Evolutionary conservation across 2,797 vertebrate genomes (phyloP).

Genomic region (Cuniculus paca): DNA sequence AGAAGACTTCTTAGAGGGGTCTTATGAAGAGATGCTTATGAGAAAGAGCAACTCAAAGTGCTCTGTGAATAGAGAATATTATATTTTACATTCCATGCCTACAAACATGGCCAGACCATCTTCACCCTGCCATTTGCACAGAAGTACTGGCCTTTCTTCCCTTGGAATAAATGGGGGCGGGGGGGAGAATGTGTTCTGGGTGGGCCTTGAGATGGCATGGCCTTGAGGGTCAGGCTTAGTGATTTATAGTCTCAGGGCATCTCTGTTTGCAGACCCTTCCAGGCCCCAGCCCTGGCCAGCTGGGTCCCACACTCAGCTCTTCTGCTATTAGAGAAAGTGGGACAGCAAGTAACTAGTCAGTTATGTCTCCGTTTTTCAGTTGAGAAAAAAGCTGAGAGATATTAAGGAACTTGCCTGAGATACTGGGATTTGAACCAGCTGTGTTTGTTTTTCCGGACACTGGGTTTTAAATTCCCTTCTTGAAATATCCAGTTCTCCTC

Average conservation of each 20-base stretch:
- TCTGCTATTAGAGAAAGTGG: not conserved
- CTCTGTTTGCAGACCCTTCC: not conserved
- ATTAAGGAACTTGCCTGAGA: not conserved
- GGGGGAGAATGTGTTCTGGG: not conserved
- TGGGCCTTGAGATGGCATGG: fast-evolving
- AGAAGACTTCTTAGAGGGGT: not conserved
- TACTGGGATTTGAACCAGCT: not conserved
- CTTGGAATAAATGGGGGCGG: not conserved
- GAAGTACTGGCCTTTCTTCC: not conserved
- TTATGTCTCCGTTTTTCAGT: not conserved
- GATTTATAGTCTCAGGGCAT: not conserved
- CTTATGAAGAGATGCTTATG: not conserved
- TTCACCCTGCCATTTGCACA: not conserved
- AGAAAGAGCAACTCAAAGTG: not conserved
- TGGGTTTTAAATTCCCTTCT: not conserved
- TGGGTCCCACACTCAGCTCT: not conserved
- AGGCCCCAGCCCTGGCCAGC: not conserved
- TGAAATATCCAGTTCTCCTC: not conserved
- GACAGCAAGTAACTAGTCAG: not conserved
- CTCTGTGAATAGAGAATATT: not conserved
- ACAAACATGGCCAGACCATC: not conserved
- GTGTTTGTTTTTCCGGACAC: not conserved
- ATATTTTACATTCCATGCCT: not conserved
- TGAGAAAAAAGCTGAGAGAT: not conserved
- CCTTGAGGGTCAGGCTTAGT: not conserved